These are phyloP conservation scores for Lemur catta DNA, from an alignment of 2,797 vertebrate species.

Conservation along the genomic window DNA sequence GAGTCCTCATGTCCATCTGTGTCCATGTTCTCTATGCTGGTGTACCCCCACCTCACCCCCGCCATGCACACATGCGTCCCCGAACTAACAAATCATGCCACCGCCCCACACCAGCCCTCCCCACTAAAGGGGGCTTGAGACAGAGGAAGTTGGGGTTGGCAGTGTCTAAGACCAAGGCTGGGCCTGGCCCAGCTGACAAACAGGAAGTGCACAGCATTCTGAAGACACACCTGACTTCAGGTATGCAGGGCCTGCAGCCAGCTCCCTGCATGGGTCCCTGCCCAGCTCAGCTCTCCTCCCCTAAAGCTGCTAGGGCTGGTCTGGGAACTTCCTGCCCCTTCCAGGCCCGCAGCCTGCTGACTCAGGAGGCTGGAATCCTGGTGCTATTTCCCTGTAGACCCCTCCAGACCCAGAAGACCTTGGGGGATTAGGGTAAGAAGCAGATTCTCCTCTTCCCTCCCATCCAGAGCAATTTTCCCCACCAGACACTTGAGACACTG, in stretches of 20 bases:
- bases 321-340: conserved; percentile 14
- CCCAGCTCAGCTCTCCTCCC: neutral
- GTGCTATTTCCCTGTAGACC: neutral
- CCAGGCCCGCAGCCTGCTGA: conserved; percentile 27
- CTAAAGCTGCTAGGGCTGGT: neutral
- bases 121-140: neutral
- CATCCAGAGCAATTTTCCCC: neutral
- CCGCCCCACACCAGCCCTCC: no score
- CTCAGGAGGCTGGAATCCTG: conserved; percentile 50
- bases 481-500: conserved; percentile 72
- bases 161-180: neutral
- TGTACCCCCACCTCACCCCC: neutral
- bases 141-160: neutral
- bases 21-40: neutral
- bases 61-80: no score
- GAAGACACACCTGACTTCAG: conserved; percentile 60
- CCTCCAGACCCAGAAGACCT: neutral
- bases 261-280: neutral
- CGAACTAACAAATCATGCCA: neutral
- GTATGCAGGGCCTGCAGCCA: conserved; percentile 14
- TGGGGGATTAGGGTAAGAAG: no score
- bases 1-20: neutral
- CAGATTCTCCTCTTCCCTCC: neutral
- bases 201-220: conserved; percentile 36
- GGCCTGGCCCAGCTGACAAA: conserved; percentile 23